Evolutionary conservation across 1,140 invertebrate genomes (phyloP), one percentile per base, ranked within the genome.

Genomic region (Coptotermes formosanus): DNA sequence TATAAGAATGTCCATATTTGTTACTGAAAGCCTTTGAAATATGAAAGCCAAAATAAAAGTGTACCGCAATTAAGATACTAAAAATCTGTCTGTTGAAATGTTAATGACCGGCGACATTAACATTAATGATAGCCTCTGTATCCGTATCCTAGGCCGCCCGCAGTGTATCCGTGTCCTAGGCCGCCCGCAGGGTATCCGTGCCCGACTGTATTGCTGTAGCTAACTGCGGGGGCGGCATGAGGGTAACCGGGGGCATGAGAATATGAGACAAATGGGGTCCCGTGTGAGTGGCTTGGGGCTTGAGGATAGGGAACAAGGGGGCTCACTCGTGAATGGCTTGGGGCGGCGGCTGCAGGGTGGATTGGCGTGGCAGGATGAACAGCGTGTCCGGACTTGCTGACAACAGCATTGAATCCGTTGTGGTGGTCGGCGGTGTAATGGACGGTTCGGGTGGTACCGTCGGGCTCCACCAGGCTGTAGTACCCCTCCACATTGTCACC

Each of bases 321-420:
- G 52, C 14, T 21, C 8, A 25, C 64, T 8, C 6, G 0, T 21
- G 75, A 4, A 7, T 82, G 11, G 64, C 59, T 48, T 8, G 1
- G 85, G 19, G 30, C 64, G 14, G 64, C 23, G 21, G 38, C 75
- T 16, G 64, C 85, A 8, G 59, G 0, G 2, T 38, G 88, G n/a
- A 89, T 89, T 45, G 90, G 89, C 30, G 89, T 89, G 82, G 89
- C 88, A 82, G 90, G 89, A 87, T 89, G 89, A 88, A 88, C 88
- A 8, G 89, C 86, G 55, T 48, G 85, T 38, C n/a, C 38, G 14
- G 75, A 48, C 19, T 43, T 48, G 59, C 30, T 21, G 32, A 64
- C 85, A 12, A 85, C 89, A 45, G 89, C 89, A 23, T 87, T 87
- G 88, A 89, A 89, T 7, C 89, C 89, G 23, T 85, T 85, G 19